Base-by-base conservation (phyloP, 1,140 invertebrate genomes). In the Stenopsyche tienmushanensis region DNA sequence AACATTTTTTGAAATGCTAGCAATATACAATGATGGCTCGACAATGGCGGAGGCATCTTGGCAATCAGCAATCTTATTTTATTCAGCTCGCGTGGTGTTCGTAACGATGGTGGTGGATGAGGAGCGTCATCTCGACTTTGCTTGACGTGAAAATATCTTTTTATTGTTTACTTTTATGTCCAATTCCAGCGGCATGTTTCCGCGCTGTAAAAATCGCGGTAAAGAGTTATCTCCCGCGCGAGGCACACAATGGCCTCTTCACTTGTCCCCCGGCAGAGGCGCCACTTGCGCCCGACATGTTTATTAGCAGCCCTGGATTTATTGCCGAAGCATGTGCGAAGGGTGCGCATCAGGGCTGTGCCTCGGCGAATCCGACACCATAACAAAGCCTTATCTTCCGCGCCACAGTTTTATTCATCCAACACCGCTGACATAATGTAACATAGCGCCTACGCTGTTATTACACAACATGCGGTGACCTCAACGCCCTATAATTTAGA, bases 301-400 rank as follows among this genome's bases (percentile, higher is more conserved):
- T 73, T 73, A 73, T 73, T 73, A 73, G 64, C 65, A 62, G 47
- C 70, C 67, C 57, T 73, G 72, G 72, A 73, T 73, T 73, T 70
- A 70, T 70, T 63, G 65, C 52, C 45, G 54, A 44, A 57, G 54
- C 69, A 67, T 67, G 62, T 67, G 69, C 45, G 59, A 60, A 47
- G 55, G 57, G 67, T 8, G 44, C 29, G 17, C 34, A 3, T 8
- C 67, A 69, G 67, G 67, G 67, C 15, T 47, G 13, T 58, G 23
- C 41, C 58, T 29, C 49, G 55, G 20, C 13, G 13, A 42, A 64
- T 54, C 50, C 34, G 13, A 55, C 62, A 18, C 44, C 23, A 62
- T 42, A 47, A 42, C 62, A 42, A 41, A 39, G 45, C 20, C 45
- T 23, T 18, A 20, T 42, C 18, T 42, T 42, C 41, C n/a, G 1